Evolutionary conservation across 2,888 invertebrate genomes (phyloP), one percentile per base, ranked within the genome.

Genomic region (Noctua comes): DNA sequence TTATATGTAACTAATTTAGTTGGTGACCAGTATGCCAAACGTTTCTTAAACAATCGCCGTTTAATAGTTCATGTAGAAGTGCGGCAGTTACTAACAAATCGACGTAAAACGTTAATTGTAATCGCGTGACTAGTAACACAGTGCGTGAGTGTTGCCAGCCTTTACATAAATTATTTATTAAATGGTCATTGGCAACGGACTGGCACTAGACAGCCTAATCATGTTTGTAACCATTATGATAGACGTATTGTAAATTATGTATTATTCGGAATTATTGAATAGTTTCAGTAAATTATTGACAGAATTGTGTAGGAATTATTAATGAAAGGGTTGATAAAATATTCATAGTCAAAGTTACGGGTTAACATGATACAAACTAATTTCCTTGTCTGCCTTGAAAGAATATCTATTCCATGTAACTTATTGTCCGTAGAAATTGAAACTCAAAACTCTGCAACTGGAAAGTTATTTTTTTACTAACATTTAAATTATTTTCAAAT

Each of bases 151-250:
- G 76, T 82, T 85, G 73, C 87, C 74, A 82, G 82, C 77, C 40
- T 80, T 78, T 68, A 74, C 74, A 31, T 83, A 71, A 87, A 87
- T 85, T 80, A 88, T 84, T 88, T 84, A 88, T 83, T 83, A 85
- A 88, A 88, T 75, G 74, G 79, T 77, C 86, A 87, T 87, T 76
- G 81, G 70, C 79, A 75, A 86, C 74, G 66, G 81, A 79, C 83
- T 76, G 65, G 54, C 71, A 68, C 54, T 72, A 73, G 80, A 87
- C 83, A 80, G 77, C 73, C 76, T 77, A 84, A 84, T 87, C 46
- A 87, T 82, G 76, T 74, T n/a, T n/a, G n/a, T n/a, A n/a, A n/a
- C n/a, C 40, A 78, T 77, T 82, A 64, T 87, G 79, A 82, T 82
- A 36, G 82, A 83, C 78, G 75, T 82, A 54, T 80, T 74, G 62